Conservation (phyloP, 2,113 vertebrate genomes). For the Regulus satrapa region DNA sequence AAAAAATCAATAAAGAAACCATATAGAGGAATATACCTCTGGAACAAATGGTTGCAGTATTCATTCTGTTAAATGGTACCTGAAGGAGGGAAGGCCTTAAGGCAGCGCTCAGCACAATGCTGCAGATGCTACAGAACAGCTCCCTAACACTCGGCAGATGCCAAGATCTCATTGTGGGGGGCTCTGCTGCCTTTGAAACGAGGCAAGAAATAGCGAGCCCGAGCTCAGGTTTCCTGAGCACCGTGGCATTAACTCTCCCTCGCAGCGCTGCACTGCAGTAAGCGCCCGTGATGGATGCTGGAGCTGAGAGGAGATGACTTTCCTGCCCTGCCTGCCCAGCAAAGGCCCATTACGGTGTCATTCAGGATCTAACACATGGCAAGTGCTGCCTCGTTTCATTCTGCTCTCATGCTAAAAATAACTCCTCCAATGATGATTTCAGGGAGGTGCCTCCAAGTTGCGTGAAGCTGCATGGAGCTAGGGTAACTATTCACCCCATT, state of each 20-base stretch:
- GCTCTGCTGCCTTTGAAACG: constrained; percentile 13
- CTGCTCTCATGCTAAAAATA: background rate
- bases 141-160: background rate
- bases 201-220: background rate
- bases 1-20: constrained; percentile 19
- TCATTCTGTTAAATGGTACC: constrained; percentile 1
- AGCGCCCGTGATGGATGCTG: background rate
- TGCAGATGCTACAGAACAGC: background rate
- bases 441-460: constrained; percentile 1
- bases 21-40: constrained; percentile 2
- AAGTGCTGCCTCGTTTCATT: background rate
- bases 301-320: background rate
- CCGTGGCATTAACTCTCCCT: constrained; percentile 7
- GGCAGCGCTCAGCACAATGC: background rate
- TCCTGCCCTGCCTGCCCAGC: background rate
- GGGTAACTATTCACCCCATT: background rate
- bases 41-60: background rate
- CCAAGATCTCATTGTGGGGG: background rate
- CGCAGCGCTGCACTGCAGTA: background rate
- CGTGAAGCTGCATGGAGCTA: background rate
- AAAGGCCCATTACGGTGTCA: background rate
- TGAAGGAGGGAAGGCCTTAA: background rate
- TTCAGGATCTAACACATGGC: background rate
- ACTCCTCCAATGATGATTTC: constrained; percentile 4
- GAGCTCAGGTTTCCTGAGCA: constrained; percentile 43